Percentiles rank a stretch among this genome's conserved stretches.
phyloP scores from a whole-genome alignment of 2,113 vertebrate species.

The Pygoscelis adeliae region DNA sequence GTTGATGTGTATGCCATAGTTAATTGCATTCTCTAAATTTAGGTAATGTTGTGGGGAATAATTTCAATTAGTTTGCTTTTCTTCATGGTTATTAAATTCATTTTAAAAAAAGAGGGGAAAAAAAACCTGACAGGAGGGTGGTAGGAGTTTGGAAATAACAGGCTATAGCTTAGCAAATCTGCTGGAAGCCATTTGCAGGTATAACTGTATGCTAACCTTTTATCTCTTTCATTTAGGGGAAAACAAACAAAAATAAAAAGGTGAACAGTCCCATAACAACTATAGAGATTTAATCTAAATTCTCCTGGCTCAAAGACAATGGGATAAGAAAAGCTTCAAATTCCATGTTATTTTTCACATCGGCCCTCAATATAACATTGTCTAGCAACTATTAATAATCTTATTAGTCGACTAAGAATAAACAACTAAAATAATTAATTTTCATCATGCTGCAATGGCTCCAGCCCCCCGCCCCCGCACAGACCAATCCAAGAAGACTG shows the following conservation, averaged over 20 bases:
- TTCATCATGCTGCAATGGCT: not conserved
- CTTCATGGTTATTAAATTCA: constrained; percentile 3
- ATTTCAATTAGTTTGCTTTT: constrained; percentile 28
- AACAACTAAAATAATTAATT: not conserved
- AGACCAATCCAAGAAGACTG: not conserved
- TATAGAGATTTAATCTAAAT: not conserved
- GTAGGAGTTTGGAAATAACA: not conserved
- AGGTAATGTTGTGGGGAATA: constrained; percentile 23
- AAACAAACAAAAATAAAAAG: not conserved
- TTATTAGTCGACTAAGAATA: not conserved
- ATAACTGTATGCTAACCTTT: not conserved
- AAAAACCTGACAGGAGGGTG: not conserved
- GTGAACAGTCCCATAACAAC: accelerated
- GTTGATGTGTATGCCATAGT: not conserved
- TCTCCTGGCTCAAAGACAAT: not conserved
- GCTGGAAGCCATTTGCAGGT: not conserved
- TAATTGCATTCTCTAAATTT: constrained; percentile 54
- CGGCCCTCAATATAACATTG: not conserved
- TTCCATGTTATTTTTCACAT: not conserved
- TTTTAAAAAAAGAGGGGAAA: accelerated
- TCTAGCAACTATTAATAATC: not conserved
- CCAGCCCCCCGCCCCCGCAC: not conserved
- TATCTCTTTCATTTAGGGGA: not conserved
- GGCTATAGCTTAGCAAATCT: not conserved
- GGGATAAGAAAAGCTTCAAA: not conserved